Base-by-base conservation (phyloP, 1,140 invertebrate genomes). In the Patella vulgata region DNA sequence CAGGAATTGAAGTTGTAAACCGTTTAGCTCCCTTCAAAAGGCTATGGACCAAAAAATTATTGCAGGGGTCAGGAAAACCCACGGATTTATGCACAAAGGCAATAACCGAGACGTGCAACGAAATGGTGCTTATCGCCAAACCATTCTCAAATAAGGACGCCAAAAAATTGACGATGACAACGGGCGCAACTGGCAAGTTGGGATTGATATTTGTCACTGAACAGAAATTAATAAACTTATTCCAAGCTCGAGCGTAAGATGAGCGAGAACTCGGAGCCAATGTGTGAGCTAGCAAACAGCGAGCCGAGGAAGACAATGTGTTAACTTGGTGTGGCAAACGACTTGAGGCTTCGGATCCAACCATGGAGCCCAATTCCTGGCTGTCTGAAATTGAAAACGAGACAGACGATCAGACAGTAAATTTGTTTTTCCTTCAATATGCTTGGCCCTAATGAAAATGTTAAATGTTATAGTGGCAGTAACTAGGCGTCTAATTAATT, bases 401-500 rank as follows among this genome's bases (percentile, higher is more conserved):
- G 63, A 70, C n/a, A 70, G 43, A 0, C 30, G 19, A 51, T 70
- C 63, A 31, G 63, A 54, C 23, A 55, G 9, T 8, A 33, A n/a
- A 46, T 70, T 66, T 19, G 48, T 48, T 0, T 39, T 21, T 1
- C 60, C 53, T 3, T 47, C n/a, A 17, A 71, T 48, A 54, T 71
- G 68, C 54, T 68, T 50, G 4, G 64, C 60, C 17, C 30, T 2
- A 27, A 40, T 9, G 17, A 55, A 19, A 43, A 68, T 46, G 19
- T 68, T 71, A 33, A 33, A 59, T 8, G 59, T 48, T 2, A 71
- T 8, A 23, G 23, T 47, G 28, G 47, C 39, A 33, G 59, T 9
- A 1, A 71, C 70, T 2, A 73, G 40, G 2, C 70, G 23, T 8
- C 67, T 14, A 5, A 72, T 59, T 30, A 70, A 53, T 0, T 12